phyloP scores from a whole-genome alignment of 2,888 invertebrate species.

The Xestia rhomboidea region DNA sequence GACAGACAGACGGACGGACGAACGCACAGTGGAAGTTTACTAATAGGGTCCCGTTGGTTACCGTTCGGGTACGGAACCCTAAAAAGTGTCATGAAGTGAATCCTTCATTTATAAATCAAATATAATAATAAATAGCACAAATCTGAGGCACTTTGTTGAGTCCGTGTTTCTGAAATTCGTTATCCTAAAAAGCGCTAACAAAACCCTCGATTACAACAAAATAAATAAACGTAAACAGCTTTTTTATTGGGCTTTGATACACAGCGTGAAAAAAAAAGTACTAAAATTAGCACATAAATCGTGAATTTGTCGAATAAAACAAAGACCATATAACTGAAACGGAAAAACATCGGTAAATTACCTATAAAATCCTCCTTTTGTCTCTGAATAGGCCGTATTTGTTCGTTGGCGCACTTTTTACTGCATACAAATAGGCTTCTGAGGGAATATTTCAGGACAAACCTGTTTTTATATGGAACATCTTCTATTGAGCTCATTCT shows the following conservation, averaged over 20 bases:
- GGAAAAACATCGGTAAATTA: slow-evolving; percentile 65
- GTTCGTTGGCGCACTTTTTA: slow-evolving; percentile 58
- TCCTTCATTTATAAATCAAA: background rate
- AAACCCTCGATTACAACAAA: slow-evolving; percentile 28
- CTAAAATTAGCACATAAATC: slow-evolving; percentile 62
- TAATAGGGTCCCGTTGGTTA: too few species aligned
- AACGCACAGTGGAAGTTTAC: too few species aligned
- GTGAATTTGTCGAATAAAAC: slow-evolving; percentile 61
- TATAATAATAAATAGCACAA: background rate
- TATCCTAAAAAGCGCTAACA: background rate
- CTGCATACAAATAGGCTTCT: slow-evolving; percentile 59
- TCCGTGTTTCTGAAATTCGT: background rate
- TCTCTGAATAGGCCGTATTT: slow-evolving; percentile 54
- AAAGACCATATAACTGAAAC: slow-evolving; percentile 63
- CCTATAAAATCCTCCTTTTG: slow-evolving; percentile 65
- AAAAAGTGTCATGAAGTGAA: background rate
- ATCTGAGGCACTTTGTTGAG: background rate
- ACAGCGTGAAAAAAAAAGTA: slow-evolving; percentile 43
- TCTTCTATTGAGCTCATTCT: slow-evolving; percentile 29
- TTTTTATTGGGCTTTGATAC: slow-evolving; percentile 55
- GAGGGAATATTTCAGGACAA: slow-evolving; percentile 51
- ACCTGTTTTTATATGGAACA: slow-evolving; percentile 57
- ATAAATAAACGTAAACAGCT: slow-evolving; percentile 40
- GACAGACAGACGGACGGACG: too few species aligned
- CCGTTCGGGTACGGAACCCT: too few species aligned